phyloP scores from a whole-genome alignment of 2,113 vertebrate genomes.

The Pandion haliaetus region DNA sequence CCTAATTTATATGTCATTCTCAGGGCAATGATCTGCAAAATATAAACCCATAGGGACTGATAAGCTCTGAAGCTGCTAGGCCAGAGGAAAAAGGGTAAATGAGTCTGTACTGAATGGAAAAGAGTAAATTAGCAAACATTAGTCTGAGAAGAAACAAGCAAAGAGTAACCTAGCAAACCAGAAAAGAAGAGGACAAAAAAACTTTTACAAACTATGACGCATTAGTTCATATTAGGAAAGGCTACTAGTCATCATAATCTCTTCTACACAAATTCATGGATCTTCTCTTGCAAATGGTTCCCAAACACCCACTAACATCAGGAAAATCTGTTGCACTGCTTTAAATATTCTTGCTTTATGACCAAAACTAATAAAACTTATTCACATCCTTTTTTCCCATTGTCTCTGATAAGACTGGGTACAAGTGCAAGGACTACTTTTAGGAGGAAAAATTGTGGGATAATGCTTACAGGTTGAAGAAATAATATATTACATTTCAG shows the following conservation, averaged over 20 bases:
- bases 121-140: not conserved
- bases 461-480: not conserved
- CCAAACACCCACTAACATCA: not conserved
- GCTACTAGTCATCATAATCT: not conserved
- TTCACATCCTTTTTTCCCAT: not conserved
- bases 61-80: not conserved
- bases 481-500: not conserved
- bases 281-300: not conserved
- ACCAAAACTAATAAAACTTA: not conserved
- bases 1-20: not conserved
- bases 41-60: not conserved
- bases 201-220: not conserved
- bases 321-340: not conserved
- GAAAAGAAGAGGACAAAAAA: not conserved
- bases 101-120: not conserved
- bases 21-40: not conserved
- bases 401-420: not conserved
- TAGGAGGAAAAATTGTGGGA: not conserved
- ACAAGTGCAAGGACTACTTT: not conserved
- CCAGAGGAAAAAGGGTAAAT: not conserved
- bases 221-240: not conserved
- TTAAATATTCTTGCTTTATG: not conserved
- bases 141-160: not conserved
- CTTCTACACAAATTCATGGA: not conserved
- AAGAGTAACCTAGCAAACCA: not conserved